These are phyloP conservation scores for Tuberolachnus salignus DNA, from an alignment of 2,888 invertebrate genomes.

Conservation along the genomic window DNA sequence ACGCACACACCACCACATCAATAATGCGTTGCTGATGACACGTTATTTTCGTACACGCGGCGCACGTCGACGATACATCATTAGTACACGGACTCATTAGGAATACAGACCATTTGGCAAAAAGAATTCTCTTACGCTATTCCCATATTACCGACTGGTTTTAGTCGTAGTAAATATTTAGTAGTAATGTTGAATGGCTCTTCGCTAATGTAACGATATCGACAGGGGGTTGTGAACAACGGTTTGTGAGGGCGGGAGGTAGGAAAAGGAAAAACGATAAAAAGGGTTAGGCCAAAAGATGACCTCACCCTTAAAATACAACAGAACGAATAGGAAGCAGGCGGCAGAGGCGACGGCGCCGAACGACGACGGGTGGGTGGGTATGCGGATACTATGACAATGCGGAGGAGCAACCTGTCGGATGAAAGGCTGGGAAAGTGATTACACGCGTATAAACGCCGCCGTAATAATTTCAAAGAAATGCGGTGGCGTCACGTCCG, in stretches of 20 bases:
- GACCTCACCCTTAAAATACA: conserved; percentile 43
- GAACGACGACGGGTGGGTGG: background rate
- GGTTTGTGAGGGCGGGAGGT: background rate
- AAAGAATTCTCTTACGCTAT: conserved; percentile 1
- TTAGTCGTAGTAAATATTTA: conserved; percentile 8
- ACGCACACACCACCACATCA: background rate
- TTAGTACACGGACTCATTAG: conserved; percentile 21
- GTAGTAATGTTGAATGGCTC: conserved; percentile 27
- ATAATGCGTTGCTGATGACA: background rate
- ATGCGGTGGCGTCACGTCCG: background rate
- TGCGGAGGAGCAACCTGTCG: conserved; percentile 53
- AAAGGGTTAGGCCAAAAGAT: conserved; percentile 45
- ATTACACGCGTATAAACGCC: conserved; percentile 10
- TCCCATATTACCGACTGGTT: background rate
- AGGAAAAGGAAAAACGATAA: conserved; percentile 39
- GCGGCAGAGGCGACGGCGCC: background rate
- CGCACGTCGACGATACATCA: background rate
- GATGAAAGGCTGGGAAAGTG: conserved; percentile 35
- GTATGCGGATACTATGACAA: conserved; percentile 16
- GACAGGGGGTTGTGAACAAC: conserved; percentile 6
- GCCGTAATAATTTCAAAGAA: background rate
- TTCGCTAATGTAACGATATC: conserved; percentile 25
- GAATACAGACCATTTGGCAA: conserved; percentile 1
- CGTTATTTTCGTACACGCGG: background rate
- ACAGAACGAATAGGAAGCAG: background rate